These are phyloP conservation scores for Selenia dentaria DNA, from an alignment of 2,888 invertebrate genomes.

Conservation along the genomic window DNA sequence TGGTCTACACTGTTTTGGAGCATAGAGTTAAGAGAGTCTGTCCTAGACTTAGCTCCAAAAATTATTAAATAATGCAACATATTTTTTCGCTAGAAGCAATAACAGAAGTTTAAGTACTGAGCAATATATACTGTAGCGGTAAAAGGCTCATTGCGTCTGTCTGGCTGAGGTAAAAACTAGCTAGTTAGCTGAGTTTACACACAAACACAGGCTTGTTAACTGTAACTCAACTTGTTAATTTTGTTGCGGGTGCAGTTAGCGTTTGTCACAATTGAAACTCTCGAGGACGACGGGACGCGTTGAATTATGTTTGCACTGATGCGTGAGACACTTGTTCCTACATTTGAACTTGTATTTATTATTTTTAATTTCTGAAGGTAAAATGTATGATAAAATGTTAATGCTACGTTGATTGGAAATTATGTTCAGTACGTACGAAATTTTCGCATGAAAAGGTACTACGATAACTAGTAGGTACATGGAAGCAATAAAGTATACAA, in stretches of 20 bases:
- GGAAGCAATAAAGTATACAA: no score
- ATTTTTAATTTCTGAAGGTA: neutral
- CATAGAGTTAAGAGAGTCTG: no score
- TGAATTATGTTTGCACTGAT: constrained; percentile 31
- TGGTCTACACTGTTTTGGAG: no score
- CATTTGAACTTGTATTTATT: neutral
- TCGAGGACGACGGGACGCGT: constrained; percentile 38
- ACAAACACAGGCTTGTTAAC: constrained; percentile 75
- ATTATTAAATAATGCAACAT: no score
- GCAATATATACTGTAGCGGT: constrained; percentile 1
- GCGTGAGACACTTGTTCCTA: constrained; percentile 5
- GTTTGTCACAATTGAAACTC: constrained; percentile 65
- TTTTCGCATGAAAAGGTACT: no score
- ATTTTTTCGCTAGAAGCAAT: no score
- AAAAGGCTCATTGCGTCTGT: constrained; percentile 41
- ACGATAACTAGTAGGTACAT: no score
- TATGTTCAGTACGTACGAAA: no score
- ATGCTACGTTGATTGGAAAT: no score
- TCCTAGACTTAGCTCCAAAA: no score
- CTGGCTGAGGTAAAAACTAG: constrained; percentile 61
- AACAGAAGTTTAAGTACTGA: constrained; percentile 8
- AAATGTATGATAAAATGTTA: no score
- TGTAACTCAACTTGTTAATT: constrained; percentile 78
- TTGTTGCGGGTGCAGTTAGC: constrained; percentile 57
- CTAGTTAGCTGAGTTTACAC: constrained; percentile 77